These are phyloP conservation scores for Agrochola lychnidis DNA, from an alignment of 2,888 invertebrate species.

Conservation along the genomic window DNA sequence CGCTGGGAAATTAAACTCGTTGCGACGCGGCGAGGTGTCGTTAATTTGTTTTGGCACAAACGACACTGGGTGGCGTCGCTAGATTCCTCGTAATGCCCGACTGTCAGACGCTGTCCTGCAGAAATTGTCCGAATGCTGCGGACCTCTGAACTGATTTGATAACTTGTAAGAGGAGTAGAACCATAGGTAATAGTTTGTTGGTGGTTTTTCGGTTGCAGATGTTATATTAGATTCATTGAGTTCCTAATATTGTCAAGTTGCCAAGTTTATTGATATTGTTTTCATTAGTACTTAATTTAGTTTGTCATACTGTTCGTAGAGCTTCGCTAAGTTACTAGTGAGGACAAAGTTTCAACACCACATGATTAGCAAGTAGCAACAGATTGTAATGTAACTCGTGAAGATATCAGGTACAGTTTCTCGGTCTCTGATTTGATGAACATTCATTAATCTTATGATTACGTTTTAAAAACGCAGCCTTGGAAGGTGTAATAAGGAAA, in stretches of 20 bases:
- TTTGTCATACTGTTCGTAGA: not conserved
- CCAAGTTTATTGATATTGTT: slow-evolving; percentile 31
- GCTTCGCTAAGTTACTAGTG: not conserved
- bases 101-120: slow-evolving; percentile 58
- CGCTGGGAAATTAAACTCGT: slow-evolving; percentile 88
- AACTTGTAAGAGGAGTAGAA: slow-evolving; percentile 26
- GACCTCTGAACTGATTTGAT: slow-evolving; percentile 54
- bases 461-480: not conserved
- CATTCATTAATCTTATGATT: not conserved
- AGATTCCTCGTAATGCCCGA: slow-evolving; percentile 64
- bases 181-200: not conserved
- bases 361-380: not conserved
- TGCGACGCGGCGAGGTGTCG: slow-evolving; percentile 77
- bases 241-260: not conserved
- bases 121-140: slow-evolving; percentile 64
- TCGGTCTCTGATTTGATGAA: not conserved
- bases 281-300: slow-evolving; percentile 6
- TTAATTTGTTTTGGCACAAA: slow-evolving; percentile 85
- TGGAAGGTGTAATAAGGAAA: not conserved
- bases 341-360: not conserved
- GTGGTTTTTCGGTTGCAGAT: slow-evolving; percentile 9
- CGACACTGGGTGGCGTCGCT: slow-evolving; percentile 60
- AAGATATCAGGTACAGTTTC: not conserved
- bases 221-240: slow-evolving; percentile 10
- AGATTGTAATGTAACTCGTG: slow-evolving; percentile 4